Base-by-base conservation (phyloP, 2,113 vertebrate genomes). In the Gasterosteus nipponicus region DNA sequence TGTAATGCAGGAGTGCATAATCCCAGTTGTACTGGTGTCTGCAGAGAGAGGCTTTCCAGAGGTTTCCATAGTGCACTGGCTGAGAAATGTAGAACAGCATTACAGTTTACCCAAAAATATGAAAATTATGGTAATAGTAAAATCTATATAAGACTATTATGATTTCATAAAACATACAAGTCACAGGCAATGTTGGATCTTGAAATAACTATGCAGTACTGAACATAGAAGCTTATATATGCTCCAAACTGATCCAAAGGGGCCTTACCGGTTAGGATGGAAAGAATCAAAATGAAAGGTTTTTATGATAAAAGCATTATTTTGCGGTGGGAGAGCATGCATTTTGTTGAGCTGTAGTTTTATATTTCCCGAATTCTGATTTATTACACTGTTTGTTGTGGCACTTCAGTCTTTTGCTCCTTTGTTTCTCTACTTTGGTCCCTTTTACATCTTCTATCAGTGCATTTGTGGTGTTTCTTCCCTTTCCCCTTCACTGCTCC, bases 311-410 rank as follows among this genome's bases (percentile, higher is more conserved):
- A 71, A 78, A 59, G 44, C 63, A 71, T 73, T 64, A 64, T 62
- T 54, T 77, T 79, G n/a, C 73, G 39, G 70, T 74, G 74, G 71
- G 78, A 33, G 68, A 89, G 83, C 85, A 89, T 84, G 87, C 73
- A 86, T 84, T 83, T 67, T 82, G 68, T 64, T 85, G 78, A 86
- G 73, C 82, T 91, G 81, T 78, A 80, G 59, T 85, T 84, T 76
- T 71, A 39, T 68, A 71, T 78, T 79, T 69, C 64, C 64, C 78
- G 88, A 74, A 78, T 54, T 86, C 69, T 84, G 80, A 84, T 81
- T 86, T 85, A 61, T 85, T 68, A 72, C 58, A 75, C 60, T 82
- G 70, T 90, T 72, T 83, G 63, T 83, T 77, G 84, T 89, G 85
- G 72, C 89, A 87, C 75, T 87, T 81, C 62, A 72, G 81, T 77